Base-by-base conservation (phyloP, 2,113 vertebrate genomes). In the Rousettus leschenaultii region DNA sequence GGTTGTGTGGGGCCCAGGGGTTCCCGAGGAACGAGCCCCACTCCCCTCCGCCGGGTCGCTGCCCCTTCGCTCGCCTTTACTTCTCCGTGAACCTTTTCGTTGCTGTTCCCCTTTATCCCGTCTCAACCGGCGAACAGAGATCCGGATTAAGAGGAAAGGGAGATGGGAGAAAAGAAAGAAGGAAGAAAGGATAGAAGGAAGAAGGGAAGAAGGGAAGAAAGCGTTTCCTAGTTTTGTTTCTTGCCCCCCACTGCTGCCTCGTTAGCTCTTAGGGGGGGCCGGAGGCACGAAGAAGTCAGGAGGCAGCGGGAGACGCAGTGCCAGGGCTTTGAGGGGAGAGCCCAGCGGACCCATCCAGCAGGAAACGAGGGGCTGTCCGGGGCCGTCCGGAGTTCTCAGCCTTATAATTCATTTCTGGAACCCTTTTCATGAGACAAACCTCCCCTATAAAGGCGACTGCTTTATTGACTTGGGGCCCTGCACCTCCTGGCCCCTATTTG, bases 11-110 rank as follows among this genome's bases (percentile, higher is more conserved):
- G 82, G 45, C 77, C 22, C 45, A n/a, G 61, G 18, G 59, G 35
- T 12, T 24, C 18, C n/a, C 3, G 0, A 40, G 57, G 9, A 5
- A 24, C 19, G 35, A n/a, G 28, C 19, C 43, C n/a, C 0, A 1
- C 12, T 8, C 33, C 30, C 45, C 53, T 21, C 0, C 0, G 0
- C 2, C 11, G 33, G 30, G 24, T 65, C 51, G 43, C 13, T 26
- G 51, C 11, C 65, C 8, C 57, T 57, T 33, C 21, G 0, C 48
- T 53, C 15, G 26, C 15, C 43, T 79, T 94, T 53, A n/a, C 26
- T 15, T 48, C 38, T 38, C 65, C 0, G 3, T 18, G 45, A 63
- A 73, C 55, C n/a, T 73, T 79, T 33, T 28, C 53, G 0, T 51
- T 26, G 5, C n/a, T 5, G 3, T 73, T 51, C 63, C n/a, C 40